Conservation (phyloP, 2,888 invertebrate species). For the Plemyria rubiginata region DNA sequence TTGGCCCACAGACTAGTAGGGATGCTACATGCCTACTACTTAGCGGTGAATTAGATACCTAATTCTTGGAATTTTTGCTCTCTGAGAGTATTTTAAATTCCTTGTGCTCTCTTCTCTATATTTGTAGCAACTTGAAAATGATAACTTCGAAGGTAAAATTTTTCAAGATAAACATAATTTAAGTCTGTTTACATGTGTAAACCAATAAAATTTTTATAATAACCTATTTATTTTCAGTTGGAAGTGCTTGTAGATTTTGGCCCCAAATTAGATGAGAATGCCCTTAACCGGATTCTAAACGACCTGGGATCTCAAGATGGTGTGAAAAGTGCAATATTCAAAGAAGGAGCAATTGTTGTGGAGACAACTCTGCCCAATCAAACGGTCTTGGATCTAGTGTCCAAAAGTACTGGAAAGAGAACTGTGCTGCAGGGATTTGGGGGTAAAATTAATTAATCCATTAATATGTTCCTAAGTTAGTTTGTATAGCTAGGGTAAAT, state of each 20-base stretch:
- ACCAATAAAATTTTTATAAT: too few relatives aligned
- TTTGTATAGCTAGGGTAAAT: too few relatives aligned
- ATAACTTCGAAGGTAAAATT: slow-evolving; percentile 19
- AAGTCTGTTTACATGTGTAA: too few relatives aligned
- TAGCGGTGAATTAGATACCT: too few relatives aligned
- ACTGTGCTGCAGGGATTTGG: slow-evolving; percentile 93
- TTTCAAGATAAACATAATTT: too few relatives aligned
- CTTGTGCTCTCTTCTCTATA: too few relatives aligned
- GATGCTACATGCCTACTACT: too few relatives aligned
- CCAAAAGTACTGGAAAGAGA: slow-evolving; percentile 86
- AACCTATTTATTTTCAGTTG: slow-evolving; percentile 52
- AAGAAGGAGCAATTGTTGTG: slow-evolving; percentile 88
- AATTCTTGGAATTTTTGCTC: too few relatives aligned
- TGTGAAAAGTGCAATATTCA: slow-evolving; percentile 74
- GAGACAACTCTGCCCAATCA: slow-evolving; percentile 87
- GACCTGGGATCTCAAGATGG: slow-evolving; percentile 56
- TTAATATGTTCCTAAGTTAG: neutral
- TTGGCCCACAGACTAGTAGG: too few relatives aligned
- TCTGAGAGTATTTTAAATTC: too few relatives aligned
- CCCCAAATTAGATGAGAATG: slow-evolving; percentile 50
- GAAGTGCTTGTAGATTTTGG: slow-evolving; percentile 74
- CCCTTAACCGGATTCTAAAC: slow-evolving; percentile 56
- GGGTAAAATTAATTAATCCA: slow-evolving; percentile 63
- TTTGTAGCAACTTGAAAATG: neutral
- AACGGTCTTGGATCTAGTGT: slow-evolving; percentile 73